Conservation (phyloP, 2,888 invertebrate species). For the Lymantria monacha region DNA sequence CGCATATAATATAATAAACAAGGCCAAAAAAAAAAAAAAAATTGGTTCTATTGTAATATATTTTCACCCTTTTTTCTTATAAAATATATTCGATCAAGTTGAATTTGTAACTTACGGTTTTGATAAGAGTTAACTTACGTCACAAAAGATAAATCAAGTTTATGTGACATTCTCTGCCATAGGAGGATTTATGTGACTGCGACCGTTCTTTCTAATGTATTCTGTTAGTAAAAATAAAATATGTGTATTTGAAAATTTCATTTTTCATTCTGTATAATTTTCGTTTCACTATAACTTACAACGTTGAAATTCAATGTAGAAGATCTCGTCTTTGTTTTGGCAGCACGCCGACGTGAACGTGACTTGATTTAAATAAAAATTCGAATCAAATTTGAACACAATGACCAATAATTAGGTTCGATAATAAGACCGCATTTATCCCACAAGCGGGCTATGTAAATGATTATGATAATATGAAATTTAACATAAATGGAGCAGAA, state of each 20-base stretch:
- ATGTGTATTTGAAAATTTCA: conserved; percentile 36
- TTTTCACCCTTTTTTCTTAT: conserved; percentile 12
- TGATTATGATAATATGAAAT: conserved; percentile 74
- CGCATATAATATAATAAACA: too few relatives aligned
- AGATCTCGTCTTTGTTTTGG: conserved; percentile 38
- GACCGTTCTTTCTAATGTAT: conserved; percentile 59
- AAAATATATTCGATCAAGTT: conserved; percentile 38
- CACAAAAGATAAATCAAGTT: conserved; percentile 77
- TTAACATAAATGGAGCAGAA: conserved; percentile 73
- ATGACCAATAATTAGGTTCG: conserved; percentile 77
- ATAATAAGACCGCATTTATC: conserved; percentile 68
- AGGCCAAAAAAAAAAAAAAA: neutral
- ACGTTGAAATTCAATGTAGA: neutral
- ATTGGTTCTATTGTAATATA: neutral
- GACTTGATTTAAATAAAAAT: conserved; percentile 67
- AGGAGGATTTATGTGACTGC: conserved; percentile 67
- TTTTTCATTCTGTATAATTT: conserved; percentile 23
- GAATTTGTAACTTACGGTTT: conserved; percentile 57
- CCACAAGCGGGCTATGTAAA: conserved; percentile 71
- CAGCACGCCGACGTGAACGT: conserved; percentile 50
- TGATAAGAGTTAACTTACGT: conserved; percentile 69
- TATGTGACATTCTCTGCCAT: conserved; percentile 75
- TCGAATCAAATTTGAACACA: conserved; percentile 68
- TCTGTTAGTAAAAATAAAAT: conserved; percentile 51
- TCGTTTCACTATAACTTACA: conserved; percentile 1